Evolutionary conservation across 53 echinoderm and acorn worm genomes (phyloP).

Genomic region (Antedon mediterranea): DNA sequence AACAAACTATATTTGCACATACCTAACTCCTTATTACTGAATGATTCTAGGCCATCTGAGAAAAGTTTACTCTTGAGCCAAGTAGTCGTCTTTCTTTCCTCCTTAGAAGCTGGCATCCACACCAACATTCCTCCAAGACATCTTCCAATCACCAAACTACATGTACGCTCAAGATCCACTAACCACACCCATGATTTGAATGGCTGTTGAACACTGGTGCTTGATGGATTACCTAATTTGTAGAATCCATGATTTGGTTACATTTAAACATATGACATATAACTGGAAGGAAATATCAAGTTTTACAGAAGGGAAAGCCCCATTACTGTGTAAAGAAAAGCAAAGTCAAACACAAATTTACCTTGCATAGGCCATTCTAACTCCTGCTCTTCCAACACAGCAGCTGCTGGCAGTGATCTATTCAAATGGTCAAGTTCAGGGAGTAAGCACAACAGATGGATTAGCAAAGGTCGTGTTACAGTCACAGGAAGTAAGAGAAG

Average conservation of each 20-base stretch:
- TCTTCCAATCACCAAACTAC: constrained; percentile 74
- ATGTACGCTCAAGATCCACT: constrained; percentile 91
- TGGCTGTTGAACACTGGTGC: constrained; percentile 49
- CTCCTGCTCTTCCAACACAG: constrained; percentile 80
- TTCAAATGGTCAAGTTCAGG: constrained; percentile 83
- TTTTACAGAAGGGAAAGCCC: background rate
- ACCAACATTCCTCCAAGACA: constrained; percentile 93
- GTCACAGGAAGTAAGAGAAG: constrained; percentile 79
- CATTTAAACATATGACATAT: no score
- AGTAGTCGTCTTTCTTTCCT: constrained; percentile 72
- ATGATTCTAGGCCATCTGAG: constrained; percentile 59
- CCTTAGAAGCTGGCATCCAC: constrained; percentile 78
- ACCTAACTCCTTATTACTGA: constrained; percentile 50
- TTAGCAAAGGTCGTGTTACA: constrained; percentile 69
- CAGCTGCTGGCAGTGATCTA: constrained; percentile 69
- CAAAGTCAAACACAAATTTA: background rate
- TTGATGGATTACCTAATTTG: background rate
- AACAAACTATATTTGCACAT: constrained; percentile 2
- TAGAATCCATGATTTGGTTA: no score
- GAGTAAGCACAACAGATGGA: constrained; percentile 56
- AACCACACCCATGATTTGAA: constrained; percentile 95
- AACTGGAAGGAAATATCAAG: no score
- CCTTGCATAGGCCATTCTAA: constrained; percentile 93
- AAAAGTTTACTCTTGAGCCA: constrained; percentile 75
- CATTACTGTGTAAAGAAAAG: background rate